Evolutionary conservation across 2,113 vertebrate genomes (phyloP), one percentile per base, ranked within the genome.

Genomic region (Rhegmatorhina hoffmannsi): DNA sequence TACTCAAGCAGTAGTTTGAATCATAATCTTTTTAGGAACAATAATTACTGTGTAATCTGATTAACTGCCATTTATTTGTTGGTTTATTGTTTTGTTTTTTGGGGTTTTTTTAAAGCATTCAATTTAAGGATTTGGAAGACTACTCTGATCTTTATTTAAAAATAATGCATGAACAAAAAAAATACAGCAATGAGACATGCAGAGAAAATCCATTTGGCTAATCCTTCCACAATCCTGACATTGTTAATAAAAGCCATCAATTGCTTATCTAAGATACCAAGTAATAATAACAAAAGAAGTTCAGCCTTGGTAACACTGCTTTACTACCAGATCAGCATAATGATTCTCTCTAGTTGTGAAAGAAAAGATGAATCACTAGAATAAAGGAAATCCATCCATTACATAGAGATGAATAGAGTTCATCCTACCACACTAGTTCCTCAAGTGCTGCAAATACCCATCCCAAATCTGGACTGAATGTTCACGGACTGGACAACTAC

Each of bases 351-450:
- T 17, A 91, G 25, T 43, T 19, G 44, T 86, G 50, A 95, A 97
- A 94, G 83, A 97, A 81, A 60, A 95, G 11, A 47, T 46, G 8
- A 92, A 63, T 40, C 80, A 62, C 17, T 81, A 87, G 68, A 96
- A 16, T 50, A 55, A 78, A 13, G 13, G 40, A 73, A 90, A 70
- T 75, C 77, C n/a, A 87, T 95, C 69, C 38, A 69, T 97, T 94
- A 92, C 17, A 80, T 28, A 44, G 47, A 94, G 40, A 75, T 20
- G 3, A 60, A 76, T 8, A 70, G 34, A 92, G 43, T 90, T 94
- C 96, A 76, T 62, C 74, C 72, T 96, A 91, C 80, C 82, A 91
- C 68, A 84, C 59, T 91, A 93, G 90, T 80, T 97, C 92, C 93
- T 96, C 80, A 95, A 84, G 53, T 72, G n/a, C 49, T 91, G 59